Percentiles rank a stretch among this genome's conserved stretches.
Evolutionary conservation across 2,797 vertebrate species (phyloP).

Genomic region (Tolypeutes matacus): DNA sequence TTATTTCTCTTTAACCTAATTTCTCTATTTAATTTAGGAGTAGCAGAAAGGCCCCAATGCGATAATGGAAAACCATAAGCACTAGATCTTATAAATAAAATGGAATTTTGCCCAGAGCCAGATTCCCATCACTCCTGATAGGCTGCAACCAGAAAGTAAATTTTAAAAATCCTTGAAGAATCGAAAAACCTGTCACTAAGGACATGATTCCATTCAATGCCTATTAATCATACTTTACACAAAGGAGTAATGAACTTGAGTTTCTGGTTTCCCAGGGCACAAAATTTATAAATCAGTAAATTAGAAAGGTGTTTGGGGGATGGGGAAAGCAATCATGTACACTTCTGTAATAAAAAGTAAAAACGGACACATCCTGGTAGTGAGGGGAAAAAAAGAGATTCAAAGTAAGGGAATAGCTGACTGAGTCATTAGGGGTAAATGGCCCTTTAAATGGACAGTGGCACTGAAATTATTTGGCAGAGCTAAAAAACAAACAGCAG

Average conservation of each 20-base stretch:
- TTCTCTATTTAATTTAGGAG: constrained; percentile 1
- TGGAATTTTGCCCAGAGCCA: constrained; percentile 27
- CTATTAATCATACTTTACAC: constrained; percentile 44
- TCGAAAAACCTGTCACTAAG: constrained; percentile 62
- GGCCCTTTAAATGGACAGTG: neutral
- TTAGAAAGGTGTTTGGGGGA: constrained; percentile 40
- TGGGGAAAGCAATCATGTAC: constrained; percentile 29
- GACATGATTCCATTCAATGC: constrained; percentile 37
- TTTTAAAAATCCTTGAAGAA: constrained; percentile 12
- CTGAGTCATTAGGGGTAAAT: constrained; percentile 40
- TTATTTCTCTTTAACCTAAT: constrained; percentile 49
- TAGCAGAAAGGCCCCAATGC: neutral
- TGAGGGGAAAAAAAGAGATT: neutral
- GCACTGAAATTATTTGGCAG: constrained; percentile 26
- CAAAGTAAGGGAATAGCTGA: neutral
- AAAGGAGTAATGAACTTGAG: constrained; percentile 61
- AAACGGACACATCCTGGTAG: neutral
- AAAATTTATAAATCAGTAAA: constrained; percentile 52
- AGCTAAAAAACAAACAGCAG: neutral
- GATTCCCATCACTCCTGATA: neutral
- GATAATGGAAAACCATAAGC: constrained; percentile 50
- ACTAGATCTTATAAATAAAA: constrained; percentile 62
- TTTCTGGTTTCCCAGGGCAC: constrained; percentile 31
- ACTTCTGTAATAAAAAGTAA: constrained; percentile 59
- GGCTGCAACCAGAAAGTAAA: constrained; percentile 32